Conservation (phyloP, 2,113 vertebrate genomes). For the Nicator chloris region DNA sequence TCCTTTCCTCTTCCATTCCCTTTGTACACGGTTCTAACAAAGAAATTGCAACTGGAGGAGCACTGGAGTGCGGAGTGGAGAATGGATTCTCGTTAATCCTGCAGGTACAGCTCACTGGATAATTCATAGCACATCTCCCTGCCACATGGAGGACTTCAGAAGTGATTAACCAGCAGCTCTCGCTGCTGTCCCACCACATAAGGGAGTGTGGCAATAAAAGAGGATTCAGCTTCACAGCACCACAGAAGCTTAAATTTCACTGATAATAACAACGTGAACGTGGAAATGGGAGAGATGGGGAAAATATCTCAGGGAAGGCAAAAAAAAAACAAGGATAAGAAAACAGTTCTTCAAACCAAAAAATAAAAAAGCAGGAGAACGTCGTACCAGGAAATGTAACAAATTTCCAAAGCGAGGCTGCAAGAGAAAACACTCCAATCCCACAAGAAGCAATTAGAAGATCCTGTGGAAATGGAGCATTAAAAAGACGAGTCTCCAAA, state of each 20-base stretch:
- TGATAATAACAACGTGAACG: not conserved
- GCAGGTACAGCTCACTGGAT: not conserved
- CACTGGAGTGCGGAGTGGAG: not conserved
- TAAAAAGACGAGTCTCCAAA: constrained; percentile 54
- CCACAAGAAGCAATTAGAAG: constrained; percentile 58
- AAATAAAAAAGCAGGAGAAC: not conserved
- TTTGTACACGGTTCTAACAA: not conserved
- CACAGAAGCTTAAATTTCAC: not conserved
- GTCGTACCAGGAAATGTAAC: not conserved
- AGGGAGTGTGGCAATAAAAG: not conserved
- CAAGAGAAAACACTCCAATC: not conserved
- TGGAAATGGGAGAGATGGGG: not conserved
- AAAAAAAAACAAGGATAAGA: not conserved
- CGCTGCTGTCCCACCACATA: not conserved
- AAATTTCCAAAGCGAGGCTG: not conserved
- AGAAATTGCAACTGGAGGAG: not conserved
- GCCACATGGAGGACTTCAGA: not conserved
- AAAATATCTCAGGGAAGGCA: not conserved
- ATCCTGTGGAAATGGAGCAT: constrained; percentile 39
- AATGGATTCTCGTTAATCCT: not conserved
- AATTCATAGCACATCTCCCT: not conserved
- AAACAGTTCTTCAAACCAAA: not conserved
- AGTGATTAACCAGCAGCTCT: constrained; percentile 6
- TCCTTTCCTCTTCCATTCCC: not conserved
- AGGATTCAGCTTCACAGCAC: not conserved